phyloP scores from a whole-genome alignment of 2,888 invertebrate species.

The Eucera pruinosa region DNA sequence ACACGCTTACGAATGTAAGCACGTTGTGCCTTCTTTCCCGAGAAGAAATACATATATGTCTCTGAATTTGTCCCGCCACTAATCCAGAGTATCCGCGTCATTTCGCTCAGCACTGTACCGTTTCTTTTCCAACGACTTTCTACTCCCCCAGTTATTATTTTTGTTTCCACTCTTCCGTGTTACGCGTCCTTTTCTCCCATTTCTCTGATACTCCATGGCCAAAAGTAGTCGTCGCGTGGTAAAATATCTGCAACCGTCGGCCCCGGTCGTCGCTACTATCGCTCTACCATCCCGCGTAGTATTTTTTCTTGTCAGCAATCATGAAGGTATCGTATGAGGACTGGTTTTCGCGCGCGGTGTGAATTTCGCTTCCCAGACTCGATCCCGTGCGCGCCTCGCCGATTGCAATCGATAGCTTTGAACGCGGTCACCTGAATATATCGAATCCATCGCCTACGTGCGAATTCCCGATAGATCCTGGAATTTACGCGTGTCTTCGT shows the following conservation, averaged over 20 bases:
- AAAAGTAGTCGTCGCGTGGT: conserved; percentile 14
- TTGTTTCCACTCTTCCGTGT: conserved; percentile 22
- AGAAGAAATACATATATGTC: too few species aligned
- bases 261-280: conserved; percentile 25
- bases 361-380: conserved; percentile 66
- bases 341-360: conserved; percentile 68
- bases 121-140: background rate
- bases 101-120: background rate
- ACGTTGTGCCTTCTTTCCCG: too few species aligned
- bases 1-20: too few species aligned
- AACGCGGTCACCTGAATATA: conserved; percentile 57
- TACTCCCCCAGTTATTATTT: conserved; percentile 7
- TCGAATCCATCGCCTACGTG: conserved; percentile 27
- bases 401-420: conserved; percentile 79
- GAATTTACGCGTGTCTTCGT: conserved; percentile 48
- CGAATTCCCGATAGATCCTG: conserved; percentile 34
- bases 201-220: conserved; percentile 6
- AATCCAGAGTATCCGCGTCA: too few species aligned
- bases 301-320: conserved; percentile 50
- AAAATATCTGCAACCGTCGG: conserved; percentile 42
- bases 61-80: too few species aligned
- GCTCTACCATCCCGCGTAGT: background rate
- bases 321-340: conserved; percentile 69
- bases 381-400: conserved; percentile 52
- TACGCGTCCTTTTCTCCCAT: conserved; percentile 2